Conservation (phyloP, 2,797 vertebrate genomes). For the Anas flavirostris region DNA sequence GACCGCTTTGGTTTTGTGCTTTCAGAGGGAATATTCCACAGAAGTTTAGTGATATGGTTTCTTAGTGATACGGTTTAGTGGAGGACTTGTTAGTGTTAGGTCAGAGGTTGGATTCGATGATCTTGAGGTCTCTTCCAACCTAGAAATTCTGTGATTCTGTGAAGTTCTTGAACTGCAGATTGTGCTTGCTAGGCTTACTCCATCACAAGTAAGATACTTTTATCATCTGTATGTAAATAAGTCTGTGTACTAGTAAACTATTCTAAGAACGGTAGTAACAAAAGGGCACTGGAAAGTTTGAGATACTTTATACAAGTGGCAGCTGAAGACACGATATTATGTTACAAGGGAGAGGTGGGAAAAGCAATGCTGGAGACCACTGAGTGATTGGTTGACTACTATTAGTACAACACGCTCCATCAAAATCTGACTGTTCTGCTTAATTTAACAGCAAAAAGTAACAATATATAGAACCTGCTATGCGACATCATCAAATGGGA, state of each 20-base stretch:
- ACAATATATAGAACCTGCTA: neutral
- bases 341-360: neutral
- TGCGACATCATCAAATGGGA: neutral
- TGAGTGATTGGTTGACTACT: neutral
- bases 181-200: neutral
- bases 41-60: neutral
- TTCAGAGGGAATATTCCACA: conserved; percentile 11
- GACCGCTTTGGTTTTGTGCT: conserved; percentile 34
- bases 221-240: neutral
- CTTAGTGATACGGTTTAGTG: too few relatives aligned
- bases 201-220: neutral
- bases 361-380: neutral
- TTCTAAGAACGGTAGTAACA: neutral
- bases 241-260: neutral
- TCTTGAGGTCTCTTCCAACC: too few relatives aligned
- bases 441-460: neutral
- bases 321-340: neutral
- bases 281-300: neutral
- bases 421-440: neutral
- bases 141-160: too few relatives aligned
- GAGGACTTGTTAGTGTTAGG: too few relatives aligned
- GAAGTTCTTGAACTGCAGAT: neutral
- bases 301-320: neutral
- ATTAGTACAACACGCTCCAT: neutral
- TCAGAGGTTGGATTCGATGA: too few relatives aligned